A percentile compares a stretch with the other conserved stretches of the same genome.
Evolutionary conservation across 2,797 vertebrate genomes (phyloP).

Genomic region (Florisuga fusca): DNA sequence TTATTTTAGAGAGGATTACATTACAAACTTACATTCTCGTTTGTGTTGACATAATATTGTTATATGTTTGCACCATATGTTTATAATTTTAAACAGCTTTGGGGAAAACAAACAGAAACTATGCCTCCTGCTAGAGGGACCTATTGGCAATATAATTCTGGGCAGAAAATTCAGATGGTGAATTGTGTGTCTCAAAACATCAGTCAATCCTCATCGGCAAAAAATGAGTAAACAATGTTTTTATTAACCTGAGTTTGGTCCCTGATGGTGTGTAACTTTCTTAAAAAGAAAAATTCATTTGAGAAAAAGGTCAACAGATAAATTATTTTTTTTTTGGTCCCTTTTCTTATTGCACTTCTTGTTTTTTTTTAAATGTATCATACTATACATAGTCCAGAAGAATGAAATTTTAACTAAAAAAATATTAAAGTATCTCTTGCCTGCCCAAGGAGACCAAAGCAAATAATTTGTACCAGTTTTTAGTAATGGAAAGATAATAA

Average conservation of each 20-base stretch:
- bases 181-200: background rate
- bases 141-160: conserved; percentile 9
- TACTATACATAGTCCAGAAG: background rate
- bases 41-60: conserved; percentile 46
- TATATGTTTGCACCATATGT: conserved; percentile 55
- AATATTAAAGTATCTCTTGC: background rate
- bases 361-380: background rate
- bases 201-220: background rate
- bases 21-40: conserved; percentile 25
- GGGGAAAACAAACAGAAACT: conserved; percentile 49
- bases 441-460: background rate
- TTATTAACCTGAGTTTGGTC: background rate
- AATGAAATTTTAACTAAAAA: background rate
- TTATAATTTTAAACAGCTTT: conserved; percentile 48
- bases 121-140: conserved; percentile 4
- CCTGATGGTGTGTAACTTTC: background rate
- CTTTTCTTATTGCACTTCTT: background rate
- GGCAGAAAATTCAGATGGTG: conserved; percentile 36
- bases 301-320: background rate
- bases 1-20: conserved; percentile 14
- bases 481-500: background rate
- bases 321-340: background rate
- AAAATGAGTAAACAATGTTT: background rate
- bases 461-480: background rate
- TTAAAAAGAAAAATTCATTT: background rate